Evolutionary conservation across 2,797 vertebrate genomes (phyloP), one percentile per base, ranked within the genome.

Genomic region (Todus mexicanus): DNA sequence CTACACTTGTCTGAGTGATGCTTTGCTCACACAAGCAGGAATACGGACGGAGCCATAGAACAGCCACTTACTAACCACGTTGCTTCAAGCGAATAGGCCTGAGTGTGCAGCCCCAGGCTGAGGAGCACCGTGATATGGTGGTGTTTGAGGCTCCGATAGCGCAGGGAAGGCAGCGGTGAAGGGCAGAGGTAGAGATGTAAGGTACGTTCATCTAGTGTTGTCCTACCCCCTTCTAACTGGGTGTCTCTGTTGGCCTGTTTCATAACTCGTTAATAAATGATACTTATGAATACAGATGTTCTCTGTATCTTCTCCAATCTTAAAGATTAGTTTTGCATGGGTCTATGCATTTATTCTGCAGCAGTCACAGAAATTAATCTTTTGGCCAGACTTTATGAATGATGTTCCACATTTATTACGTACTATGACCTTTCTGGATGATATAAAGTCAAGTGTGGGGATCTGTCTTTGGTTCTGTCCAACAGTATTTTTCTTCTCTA

Each of bases 311-410:
- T 68, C 73, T 78, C 31, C 65, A 60, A 1, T 37, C 54, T 10
- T 23, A n/a, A 83, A 33, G 56, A 91, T 93, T 85, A 31, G 77
- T 60, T 92, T 92, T 86, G 23, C 27, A n/a, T 8, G 70, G 63
- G 26, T n/a, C 29, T 71, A 0, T 51, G 37, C 22, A 26, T 81
- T 85, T 69, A 42, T 29, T 91, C 73, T 81, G 74, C 81, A 84
- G 45, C 84, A 90, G 63, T 10, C 54, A 56, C 61, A 69, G 65
- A 71, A 87, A 77, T 71, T 15, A 2, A 71, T 65, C 78, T 77
- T 40, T 80, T 84, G 69, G 83, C 61, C 73, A 88, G 61, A 35
- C 81, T 91, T 71, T 69, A 72, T 75, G 59, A 72, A 57, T 57
- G 23, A 80, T 87, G 42, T 35, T 65, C 51, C 40, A 65, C 5